Base-by-base conservation (phyloP, 2,797 vertebrate species). In the Parotocinclus haroldoi region DNA sequence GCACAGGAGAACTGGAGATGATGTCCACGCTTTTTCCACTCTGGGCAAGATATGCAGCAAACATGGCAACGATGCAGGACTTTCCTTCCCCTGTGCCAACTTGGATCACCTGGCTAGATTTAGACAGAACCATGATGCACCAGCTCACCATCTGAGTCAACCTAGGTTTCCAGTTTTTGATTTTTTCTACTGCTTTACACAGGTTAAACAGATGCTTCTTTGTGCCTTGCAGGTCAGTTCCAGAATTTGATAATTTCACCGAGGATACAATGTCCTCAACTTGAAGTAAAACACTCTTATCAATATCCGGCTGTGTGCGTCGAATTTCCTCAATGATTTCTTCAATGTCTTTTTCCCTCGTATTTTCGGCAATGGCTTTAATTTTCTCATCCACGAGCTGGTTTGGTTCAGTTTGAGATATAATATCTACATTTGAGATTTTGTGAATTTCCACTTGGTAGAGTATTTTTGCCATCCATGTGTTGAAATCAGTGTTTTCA, bases 61-160 rank as follows among this genome's bases (percentile, higher is more conserved):
- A 86, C 85, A 89, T 86, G 0, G 85, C 85, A 19, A 88, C 80
- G 0, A 84, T 83, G 3, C 85, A 87, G 0, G 87, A 86, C 76
- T 89, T 88, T 0, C 82, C 86, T 56, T 87, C 84, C 45, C 84
- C 83, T 7, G 86, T 88, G 3, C 69, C 62, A 8, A 87, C 79
- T 63, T 89, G 84, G 50, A 89, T 62, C 36, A 87, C 52, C 0
- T 6, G 39, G 0, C 82, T 82, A 1, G 81, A 71, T 36, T 56
- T 0, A 3, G 86, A 86, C 18, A 83, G 82, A 37, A 55, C 83
- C 58, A 87, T 79, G 11, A 87, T 63, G 62, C 83, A 82, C 83
- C 77, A 86, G 73, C 81, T 84, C 63, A 88, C 83, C 83, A 86
- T 83, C 70, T 88, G 87, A 0, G 84, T 85, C 40, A 58, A 7